phyloP scores from a whole-genome alignment of 2,888 invertebrate species.

The Coecobrya sp. region DNA sequence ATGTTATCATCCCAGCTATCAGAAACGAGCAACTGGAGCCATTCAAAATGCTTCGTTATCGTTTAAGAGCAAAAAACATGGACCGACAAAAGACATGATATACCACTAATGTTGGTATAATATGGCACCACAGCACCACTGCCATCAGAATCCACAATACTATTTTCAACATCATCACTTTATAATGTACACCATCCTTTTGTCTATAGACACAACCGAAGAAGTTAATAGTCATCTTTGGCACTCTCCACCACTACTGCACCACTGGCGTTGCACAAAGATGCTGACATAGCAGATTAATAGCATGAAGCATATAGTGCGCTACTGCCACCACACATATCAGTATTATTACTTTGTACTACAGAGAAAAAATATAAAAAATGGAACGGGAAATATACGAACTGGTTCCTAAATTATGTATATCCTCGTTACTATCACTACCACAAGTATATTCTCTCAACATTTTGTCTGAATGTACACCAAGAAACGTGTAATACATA shows the following conservation, averaged over 20 bases:
- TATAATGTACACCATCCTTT: conserved; percentile 8
- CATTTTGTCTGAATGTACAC: background rate
- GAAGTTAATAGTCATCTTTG: conserved; percentile 46
- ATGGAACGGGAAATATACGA: background rate
- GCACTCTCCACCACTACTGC: conserved; percentile 27
- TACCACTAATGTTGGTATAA: conserved; percentile 8
- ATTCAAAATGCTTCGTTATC: background rate
- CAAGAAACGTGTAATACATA: background rate
- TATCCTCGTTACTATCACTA: conserved; percentile 20
- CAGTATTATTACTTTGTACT: background rate
- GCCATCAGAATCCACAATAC: background rate
- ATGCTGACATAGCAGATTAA: conserved; percentile 48
- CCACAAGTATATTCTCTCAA: background rate
- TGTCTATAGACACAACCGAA: background rate
- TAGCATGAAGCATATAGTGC: conserved; percentile 19
- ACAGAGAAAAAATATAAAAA: background rate
- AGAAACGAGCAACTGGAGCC: background rate
- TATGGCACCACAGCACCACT: background rate
- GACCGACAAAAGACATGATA: background rate
- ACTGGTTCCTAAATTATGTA: background rate
- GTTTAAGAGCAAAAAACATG: background rate
- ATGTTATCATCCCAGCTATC: background rate
- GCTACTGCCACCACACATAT: background rate
- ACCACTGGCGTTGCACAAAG: conserved; percentile 22
- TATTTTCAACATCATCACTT: conserved; percentile 15